These are phyloP conservation scores for Haemorhous mexicanus DNA, from an alignment of 2,113 vertebrate species.

Conservation along the genomic window DNA sequence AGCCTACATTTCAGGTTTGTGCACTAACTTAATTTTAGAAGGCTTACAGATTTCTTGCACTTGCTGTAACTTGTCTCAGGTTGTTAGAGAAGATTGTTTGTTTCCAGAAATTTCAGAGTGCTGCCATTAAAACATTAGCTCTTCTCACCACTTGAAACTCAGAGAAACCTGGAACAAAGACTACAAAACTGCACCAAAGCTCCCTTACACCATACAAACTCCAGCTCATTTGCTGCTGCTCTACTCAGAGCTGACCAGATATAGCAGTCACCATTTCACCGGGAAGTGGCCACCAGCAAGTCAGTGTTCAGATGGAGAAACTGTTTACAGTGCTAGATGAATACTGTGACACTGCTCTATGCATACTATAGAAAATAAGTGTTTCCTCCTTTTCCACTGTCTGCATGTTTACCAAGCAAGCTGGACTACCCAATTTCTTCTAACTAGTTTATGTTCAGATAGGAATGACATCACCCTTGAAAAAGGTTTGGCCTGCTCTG, in stretches of 20 bases:
- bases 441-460: conserved; percentile 25
- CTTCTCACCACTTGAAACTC: not conserved
- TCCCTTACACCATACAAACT: fast-evolving
- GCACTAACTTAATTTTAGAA: conserved; percentile 61
- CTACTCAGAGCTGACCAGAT: not conserved
- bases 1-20: conserved; percentile 61
- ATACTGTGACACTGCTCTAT: not conserved
- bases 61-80: conserved; percentile 50
- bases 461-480: not conserved
- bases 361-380: not conserved
- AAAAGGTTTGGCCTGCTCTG: not conserved
- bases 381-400: not conserved
- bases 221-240: not conserved
- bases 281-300: not conserved
- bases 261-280: not conserved
- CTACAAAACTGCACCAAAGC: not conserved
- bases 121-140: conserved; percentile 27
- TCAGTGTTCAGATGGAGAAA: not conserved
- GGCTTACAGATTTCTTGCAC: conserved; percentile 52
- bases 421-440: conserved; percentile 1
- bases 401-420: not conserved
- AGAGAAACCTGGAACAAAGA: not conserved
- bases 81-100: conserved; percentile 30
- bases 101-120: conserved; percentile 47
- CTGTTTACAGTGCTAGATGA: not conserved